phyloP scores from a whole-genome alignment of 1,140 invertebrate genomes.

The Sitobion miscanthi region DNA sequence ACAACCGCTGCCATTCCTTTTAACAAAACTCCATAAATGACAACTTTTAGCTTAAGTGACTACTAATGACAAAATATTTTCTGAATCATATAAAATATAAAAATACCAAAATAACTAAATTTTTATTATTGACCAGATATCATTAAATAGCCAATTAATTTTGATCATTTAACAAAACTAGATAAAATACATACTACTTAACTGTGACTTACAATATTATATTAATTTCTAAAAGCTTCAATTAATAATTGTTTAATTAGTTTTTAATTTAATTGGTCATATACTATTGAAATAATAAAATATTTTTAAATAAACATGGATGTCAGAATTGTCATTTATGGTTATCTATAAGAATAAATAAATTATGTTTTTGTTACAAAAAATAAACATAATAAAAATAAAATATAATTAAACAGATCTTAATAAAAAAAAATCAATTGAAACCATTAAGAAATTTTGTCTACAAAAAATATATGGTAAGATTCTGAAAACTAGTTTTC shows the following conservation, averaged over 20 bases:
- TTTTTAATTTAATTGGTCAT: not conserved
- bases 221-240: not conserved
- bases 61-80: not conserved
- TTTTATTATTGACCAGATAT: not conserved
- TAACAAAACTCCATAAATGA: slow-evolving; percentile 12
- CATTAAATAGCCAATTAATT: not conserved
- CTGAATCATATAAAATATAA: not conserved
- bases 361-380: slow-evolving; percentile 45
- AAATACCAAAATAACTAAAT: not conserved
- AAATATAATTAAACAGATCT: slow-evolving; percentile 33
- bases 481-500: not conserved
- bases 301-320: not conserved
- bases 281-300: not conserved
- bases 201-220: not conserved
- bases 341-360: slow-evolving; percentile 15
- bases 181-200: not conserved
- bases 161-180: not conserved
- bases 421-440: not conserved
- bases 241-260: not conserved
- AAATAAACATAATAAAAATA: slow-evolving; percentile 46
- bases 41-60: not conserved
- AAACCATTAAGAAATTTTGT: not conserved
- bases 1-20: not conserved
- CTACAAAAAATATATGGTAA: not conserved
- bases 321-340: not conserved